These are phyloP conservation scores for Theretra japonica DNA, from an alignment of 2,888 invertebrate species.

Conservation along the genomic window DNA sequence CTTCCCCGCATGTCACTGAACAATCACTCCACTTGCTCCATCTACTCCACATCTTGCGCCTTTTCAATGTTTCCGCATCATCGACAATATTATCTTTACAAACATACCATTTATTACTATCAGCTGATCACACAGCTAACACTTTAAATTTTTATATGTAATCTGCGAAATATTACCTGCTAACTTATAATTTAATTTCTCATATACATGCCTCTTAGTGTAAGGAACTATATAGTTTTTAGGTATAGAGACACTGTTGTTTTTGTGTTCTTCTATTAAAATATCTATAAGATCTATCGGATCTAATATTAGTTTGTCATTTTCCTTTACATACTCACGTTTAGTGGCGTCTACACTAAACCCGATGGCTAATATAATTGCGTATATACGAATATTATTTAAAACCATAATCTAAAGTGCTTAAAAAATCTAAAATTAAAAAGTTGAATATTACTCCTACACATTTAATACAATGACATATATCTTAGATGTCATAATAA, in stretches of 20 bases:
- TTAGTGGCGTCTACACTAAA: not conserved
- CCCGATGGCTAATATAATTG: not conserved
- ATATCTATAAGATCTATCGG: conserved; percentile 60
- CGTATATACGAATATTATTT: not conserved
- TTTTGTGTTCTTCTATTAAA: conserved; percentile 49
- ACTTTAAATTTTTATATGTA: not conserved
- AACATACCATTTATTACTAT: not conserved
- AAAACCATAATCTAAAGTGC: not conserved
- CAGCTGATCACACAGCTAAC: too few relatives aligned
- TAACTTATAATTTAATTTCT: not conserved
- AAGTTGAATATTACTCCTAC: not conserved
- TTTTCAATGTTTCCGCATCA: conserved; percentile 53
- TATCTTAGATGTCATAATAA: not conserved
- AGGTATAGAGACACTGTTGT: not conserved
- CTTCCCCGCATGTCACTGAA: conserved; percentile 71
- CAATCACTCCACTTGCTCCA: conserved; percentile 76
- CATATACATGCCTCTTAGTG: not conserved
- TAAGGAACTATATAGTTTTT: not conserved
- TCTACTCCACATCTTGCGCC: conserved; percentile 73
- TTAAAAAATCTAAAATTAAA: not conserved
- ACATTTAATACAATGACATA: not conserved
- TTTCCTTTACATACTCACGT: conserved; percentile 37
- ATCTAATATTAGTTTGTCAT: conserved; percentile 53
- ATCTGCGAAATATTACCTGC: not conserved
- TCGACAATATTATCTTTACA: conserved; percentile 8